These are phyloP conservation scores for Stomatorhinus walkeri DNA, from an alignment of 2,797 vertebrate species.

Conservation along the genomic window DNA sequence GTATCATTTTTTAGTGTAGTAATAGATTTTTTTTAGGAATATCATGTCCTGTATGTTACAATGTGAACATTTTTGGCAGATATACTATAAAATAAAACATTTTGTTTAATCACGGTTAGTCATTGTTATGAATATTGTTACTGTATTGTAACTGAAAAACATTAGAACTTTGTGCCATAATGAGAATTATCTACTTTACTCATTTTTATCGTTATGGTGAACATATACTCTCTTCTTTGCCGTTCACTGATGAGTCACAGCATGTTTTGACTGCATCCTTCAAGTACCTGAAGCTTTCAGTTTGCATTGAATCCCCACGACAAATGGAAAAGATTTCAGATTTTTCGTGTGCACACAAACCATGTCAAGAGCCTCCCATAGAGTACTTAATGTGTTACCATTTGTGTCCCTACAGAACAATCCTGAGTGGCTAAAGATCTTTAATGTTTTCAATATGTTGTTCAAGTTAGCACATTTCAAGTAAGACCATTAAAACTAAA, in stretches of 20 bases:
- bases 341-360: not conserved
- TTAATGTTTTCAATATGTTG: constrained; percentile 16
- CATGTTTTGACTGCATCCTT: not conserved
- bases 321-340: not conserved
- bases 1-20: not conserved
- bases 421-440: not conserved
- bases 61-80: not conserved
- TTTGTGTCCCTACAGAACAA: constrained; percentile 7
- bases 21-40: not conserved
- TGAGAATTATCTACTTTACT: not conserved
- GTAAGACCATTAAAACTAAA: constrained; percentile 43
- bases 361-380: not conserved
- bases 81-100: not conserved
- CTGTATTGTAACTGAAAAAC: constrained; percentile 35
- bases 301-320: not conserved
- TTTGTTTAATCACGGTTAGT: not conserved
- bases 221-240: not conserved
- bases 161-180: constrained; percentile 2
- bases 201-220: not conserved
- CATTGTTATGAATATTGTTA: constrained; percentile 24
- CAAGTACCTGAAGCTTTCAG: not conserved
- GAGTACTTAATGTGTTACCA: not conserved
- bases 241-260: not conserved
- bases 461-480: constrained; percentile 4
- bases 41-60: not conserved